phyloP scores from a whole-genome alignment of 2,113 vertebrate species.

The Egretta garzetta region DNA sequence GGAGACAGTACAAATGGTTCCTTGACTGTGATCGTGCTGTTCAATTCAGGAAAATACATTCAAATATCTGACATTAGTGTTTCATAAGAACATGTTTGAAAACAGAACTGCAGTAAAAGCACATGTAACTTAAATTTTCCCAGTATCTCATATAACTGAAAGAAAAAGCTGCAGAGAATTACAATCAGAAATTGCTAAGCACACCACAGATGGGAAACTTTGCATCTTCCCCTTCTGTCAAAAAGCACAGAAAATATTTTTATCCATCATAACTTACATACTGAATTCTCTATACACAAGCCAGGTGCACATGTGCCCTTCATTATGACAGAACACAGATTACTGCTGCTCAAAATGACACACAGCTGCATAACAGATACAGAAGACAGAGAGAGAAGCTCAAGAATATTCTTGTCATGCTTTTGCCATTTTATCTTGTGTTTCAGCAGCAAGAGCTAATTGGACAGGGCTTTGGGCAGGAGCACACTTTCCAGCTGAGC shows the following conservation, averaged over 20 bases:
- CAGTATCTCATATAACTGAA: not conserved
- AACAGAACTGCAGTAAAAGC: not conserved
- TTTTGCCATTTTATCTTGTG: not conserved
- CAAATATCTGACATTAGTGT: not conserved
- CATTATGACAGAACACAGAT: not conserved
- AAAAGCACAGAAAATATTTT: not conserved
- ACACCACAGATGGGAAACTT: not conserved
- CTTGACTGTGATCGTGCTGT: not conserved
- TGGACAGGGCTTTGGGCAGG: not conserved
- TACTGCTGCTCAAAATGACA: not conserved
- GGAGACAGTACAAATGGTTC: slow-evolving; percentile 11
- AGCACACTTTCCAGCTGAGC: not conserved
- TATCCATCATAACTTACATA: not conserved
- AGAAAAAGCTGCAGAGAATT: not conserved
- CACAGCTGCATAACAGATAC: rapidly evolving
- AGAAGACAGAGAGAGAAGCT: not conserved
- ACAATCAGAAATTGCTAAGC: not conserved
- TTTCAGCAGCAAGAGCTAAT: not conserved
- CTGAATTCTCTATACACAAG: not conserved
- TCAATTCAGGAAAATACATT: slow-evolving; percentile 4
- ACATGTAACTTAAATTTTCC: not conserved
- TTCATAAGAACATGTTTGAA: not conserved
- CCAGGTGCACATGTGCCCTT: not conserved
- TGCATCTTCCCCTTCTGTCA: not conserved
- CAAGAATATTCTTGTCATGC: not conserved